Percentiles rank a stretch among this genome's conserved stretches.
phyloP scores from a whole-genome alignment of 2,113 vertebrate species.

The Psittacara wagleri region DNA sequence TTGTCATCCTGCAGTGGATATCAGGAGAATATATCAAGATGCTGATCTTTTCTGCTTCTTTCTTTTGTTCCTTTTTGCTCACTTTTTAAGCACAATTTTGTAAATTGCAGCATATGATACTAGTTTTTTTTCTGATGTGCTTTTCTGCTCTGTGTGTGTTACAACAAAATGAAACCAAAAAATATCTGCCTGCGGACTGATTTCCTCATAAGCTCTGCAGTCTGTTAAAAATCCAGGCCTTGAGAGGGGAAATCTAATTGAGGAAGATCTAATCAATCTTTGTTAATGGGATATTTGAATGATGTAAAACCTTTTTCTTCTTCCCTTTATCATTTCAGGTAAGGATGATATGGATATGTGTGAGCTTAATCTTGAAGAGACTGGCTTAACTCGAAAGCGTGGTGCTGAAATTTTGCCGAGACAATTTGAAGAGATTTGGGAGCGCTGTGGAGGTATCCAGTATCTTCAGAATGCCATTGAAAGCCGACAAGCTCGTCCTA shows the following conservation, averaged over 20 bases:
- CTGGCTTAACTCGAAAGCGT: slow-evolving; percentile 91
- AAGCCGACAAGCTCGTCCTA: slow-evolving; percentile 91
- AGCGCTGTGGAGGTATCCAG: slow-evolving; percentile 92
- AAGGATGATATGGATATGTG: slow-evolving; percentile 99
- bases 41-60: neutral
- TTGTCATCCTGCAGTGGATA: neutral
- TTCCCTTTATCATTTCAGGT: slow-evolving; percentile 70
- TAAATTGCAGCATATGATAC: neutral
- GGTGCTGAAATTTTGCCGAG: slow-evolving; percentile 94
- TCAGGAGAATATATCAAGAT: neutral
- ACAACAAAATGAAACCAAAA: neutral
- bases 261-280: neutral
- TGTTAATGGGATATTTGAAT: neutral
- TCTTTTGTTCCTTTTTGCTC: neutral
- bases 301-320: neutral
- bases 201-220: neutral
- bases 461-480: slow-evolving; percentile 92
- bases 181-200: neutral
- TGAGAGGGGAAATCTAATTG: neutral
- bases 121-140: neutral
- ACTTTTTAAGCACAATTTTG: neutral
- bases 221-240: neutral
- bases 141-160: neutral
- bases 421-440: slow-evolving; percentile 98
- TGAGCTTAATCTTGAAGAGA: slow-evolving; percentile 96